Evolutionary conservation across 2,797 vertebrate species (phyloP).

Genomic region (Nasua narica): DNA sequence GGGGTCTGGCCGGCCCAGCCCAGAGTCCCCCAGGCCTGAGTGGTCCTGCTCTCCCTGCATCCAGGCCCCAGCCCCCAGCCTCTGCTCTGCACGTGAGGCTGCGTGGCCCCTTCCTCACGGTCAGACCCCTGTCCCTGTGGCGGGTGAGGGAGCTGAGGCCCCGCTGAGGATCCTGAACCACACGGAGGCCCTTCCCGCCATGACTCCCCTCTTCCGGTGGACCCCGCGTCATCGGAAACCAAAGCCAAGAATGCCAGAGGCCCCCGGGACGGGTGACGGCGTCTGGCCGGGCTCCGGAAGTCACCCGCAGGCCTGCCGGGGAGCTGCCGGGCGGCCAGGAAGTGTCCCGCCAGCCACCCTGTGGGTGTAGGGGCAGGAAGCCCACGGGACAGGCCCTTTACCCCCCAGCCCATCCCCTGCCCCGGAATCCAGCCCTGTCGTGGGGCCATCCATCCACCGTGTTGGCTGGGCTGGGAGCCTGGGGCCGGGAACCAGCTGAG

Average conservation of each 20-base stretch:
- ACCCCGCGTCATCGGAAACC: slow-evolving; percentile 71
- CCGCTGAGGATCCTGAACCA: not conserved
- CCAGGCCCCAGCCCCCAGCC: not conserved
- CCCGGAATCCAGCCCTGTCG: not conserved
- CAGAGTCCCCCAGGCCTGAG: not conserved
- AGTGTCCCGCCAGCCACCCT: slow-evolving; percentile 56
- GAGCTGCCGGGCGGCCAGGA: slow-evolving; percentile 65
- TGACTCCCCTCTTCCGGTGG: slow-evolving; percentile 27
- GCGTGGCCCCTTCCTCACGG: not conserved
- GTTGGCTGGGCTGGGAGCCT: not conserved
- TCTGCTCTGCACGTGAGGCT: fast-evolving
- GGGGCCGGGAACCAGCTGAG: not conserved
- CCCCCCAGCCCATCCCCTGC: not conserved
- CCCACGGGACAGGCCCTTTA: slow-evolving; percentile 42
- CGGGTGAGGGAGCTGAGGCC: not conserved
- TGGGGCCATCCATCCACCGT: not conserved
- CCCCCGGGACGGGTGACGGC: slow-evolving; percentile 74
- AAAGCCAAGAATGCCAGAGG: slow-evolving; percentile 76
- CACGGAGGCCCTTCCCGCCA: not conserved
- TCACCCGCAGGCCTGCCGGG: slow-evolving; percentile 71
- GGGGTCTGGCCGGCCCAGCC: not conserved
- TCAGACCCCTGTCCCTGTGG: not conserved
- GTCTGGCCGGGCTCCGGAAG: slow-evolving; percentile 74
- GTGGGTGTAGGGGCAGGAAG: not conserved
- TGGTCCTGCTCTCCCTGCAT: not conserved